Evolutionary conservation across 2,888 invertebrate species (phyloP), one percentile per base, ranked within the genome.

Genomic region (Agriopis aurantiaria): DNA sequence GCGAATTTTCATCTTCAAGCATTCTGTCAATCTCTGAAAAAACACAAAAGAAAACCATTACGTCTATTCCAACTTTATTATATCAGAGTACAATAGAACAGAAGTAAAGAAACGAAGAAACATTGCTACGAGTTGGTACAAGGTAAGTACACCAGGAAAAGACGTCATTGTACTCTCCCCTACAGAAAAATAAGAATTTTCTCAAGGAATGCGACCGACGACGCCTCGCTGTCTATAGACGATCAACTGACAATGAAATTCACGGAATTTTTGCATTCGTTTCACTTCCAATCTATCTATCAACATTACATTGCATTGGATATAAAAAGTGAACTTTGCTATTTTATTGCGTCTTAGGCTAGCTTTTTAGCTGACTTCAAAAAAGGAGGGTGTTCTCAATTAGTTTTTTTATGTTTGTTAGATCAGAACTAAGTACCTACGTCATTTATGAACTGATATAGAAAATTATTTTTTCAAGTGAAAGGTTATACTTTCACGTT

Each of bases 111-210:
- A 46, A 46, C 7, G 41, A 46, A 43, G 41, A 17, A 23, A 33
- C 58, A 23, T 58, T 17, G 23, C 23, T 43, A 14, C 12, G 46
- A 33, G 11, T 23, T 58, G 43, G 43, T 4, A 33, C 17, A 23
- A 23, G 23, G 46, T 58, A 46, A 12, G 23, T 58, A 12, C 8
- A n/a, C 46, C 11, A 43, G 58, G 23, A 46, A 46, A 46, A 58
- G 8, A 11, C 3, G 61, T 43, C 61, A 61, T 61, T 61, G 61
- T 61, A 43, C 61, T 61, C 61, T 61, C 61, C 52, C 61, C 61
- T 51, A 52, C 51, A 56, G 52, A 41, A 52, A 61, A 61, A 60
- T 49, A 60, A 7, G 49, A 41, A 51, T 61, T 61, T 61, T 61
- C 61, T 52, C 52, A 17, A 52, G 61, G 51, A 61, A 61, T 52